These are phyloP conservation scores for Telenomus remus DNA, from an alignment of 1,140 invertebrate genomes.

Conservation along the genomic window DNA sequence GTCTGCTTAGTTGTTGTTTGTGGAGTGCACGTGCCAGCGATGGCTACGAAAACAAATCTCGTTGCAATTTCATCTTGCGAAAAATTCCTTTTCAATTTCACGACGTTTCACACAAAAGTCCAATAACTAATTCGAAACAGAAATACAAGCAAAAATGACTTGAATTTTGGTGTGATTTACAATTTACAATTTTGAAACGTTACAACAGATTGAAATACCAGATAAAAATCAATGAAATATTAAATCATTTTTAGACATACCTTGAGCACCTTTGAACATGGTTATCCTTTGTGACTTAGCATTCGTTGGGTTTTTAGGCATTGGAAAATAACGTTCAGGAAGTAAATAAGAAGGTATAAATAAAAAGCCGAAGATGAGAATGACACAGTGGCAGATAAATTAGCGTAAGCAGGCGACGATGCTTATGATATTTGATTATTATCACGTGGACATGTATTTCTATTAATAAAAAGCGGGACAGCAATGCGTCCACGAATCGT, in stretches of 20 bases:
- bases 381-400: constrained; percentile 34
- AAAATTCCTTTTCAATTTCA: neutral
- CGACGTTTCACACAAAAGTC: constrained; percentile 8
- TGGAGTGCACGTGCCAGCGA: constrained; percentile 31
- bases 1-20: constrained; percentile 20
- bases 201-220: too few relatives aligned
- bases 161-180: too few relatives aligned
- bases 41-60: constrained; percentile 26
- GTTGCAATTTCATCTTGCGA: constrained; percentile 17
- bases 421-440: constrained; percentile 34
- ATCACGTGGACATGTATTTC: constrained; percentile 33
- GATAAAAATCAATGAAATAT: too few relatives aligned
- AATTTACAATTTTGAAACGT: too few relatives aligned
- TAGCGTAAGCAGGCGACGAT: constrained; percentile 26
- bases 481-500: constrained; percentile 7
- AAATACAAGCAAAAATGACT: too few relatives aligned
- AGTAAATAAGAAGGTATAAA: neutral
- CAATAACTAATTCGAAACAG: neutral
- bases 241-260: too few relatives aligned
- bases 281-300: too few relatives aligned
- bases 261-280: too few relatives aligned
- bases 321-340: too few relatives aligned
- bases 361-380: constrained; percentile 1
- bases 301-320: too few relatives aligned
- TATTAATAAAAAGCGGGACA: constrained; percentile 31